Percentiles rank a stretch among this genome's conserved stretches.
Conservation (phyloP, 2,888 invertebrate genomes). For the Poecilus cupreus region DNA sequence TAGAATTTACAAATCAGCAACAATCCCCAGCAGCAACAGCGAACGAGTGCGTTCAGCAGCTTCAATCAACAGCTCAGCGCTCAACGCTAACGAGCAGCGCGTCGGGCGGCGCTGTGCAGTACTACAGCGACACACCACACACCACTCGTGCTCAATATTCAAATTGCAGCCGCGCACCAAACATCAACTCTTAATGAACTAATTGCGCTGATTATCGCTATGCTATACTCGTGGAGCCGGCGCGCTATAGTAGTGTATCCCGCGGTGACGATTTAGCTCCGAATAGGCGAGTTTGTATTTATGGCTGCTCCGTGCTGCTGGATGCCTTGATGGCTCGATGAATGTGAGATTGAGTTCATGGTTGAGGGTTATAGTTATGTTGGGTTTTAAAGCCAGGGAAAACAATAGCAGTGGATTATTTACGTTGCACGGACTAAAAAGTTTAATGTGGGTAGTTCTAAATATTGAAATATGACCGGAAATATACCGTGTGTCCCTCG, state of each 20-base stretch:
- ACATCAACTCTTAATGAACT: slow-evolving; percentile 44
- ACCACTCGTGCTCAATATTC: slow-evolving; percentile 26
- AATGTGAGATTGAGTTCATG: too few relatives aligned
- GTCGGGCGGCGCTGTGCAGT: background rate
- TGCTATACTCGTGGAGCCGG: background rate
- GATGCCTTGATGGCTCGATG: background rate
- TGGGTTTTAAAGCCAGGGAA: too few relatives aligned
- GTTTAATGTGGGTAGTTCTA: too few relatives aligned
- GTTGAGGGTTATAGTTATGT: background rate
- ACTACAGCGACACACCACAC: background rate
- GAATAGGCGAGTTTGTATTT: slow-evolving; percentile 37
- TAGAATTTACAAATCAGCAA: background rate
- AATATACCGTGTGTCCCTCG: too few relatives aligned
- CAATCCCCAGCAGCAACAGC: background rate
- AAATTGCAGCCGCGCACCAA: slow-evolving; percentile 11
- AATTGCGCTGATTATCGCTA: slow-evolving; percentile 47
- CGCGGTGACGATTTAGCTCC: slow-evolving; percentile 21
- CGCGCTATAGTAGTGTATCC: background rate
- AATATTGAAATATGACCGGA: too few relatives aligned
- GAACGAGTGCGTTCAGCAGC: background rate
- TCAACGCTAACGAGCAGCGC: slow-evolving; percentile 34
- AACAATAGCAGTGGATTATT: too few relatives aligned
- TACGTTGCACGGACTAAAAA: too few relatives aligned
- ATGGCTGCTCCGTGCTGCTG: background rate
- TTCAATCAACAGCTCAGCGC: slow-evolving; percentile 45